Evolutionary conservation across 2,797 vertebrate species (phyloP).

Genomic region (Hippoglossus hippoglossus): DNA sequence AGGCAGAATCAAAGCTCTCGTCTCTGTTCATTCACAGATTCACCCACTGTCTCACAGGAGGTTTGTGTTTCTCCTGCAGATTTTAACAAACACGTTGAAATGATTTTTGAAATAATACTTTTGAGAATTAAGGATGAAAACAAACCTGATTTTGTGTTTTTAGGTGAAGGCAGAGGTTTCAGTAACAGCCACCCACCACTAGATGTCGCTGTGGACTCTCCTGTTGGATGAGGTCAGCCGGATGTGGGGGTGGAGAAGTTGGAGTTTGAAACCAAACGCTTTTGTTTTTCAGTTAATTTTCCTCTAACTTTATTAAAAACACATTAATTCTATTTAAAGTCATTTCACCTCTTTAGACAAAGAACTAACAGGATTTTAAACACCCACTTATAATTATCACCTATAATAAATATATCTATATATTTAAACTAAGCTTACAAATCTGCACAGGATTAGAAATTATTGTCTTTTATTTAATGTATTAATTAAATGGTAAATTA

Average conservation of each 20-base stretch:
- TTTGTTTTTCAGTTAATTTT: no score
- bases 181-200: constrained; percentile 21
- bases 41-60: no score
- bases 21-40: constrained; percentile 5
- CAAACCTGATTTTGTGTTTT: neutral
- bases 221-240: neutral
- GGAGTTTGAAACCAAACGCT: neutral
- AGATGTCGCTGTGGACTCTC: constrained; percentile 38
- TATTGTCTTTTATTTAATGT: no score
- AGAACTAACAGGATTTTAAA: no score
- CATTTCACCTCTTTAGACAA: no score
- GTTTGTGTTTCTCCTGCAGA: neutral
- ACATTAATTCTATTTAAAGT: no score
- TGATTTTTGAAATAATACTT: neutral
- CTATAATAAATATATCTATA: neutral
- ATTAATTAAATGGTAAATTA: no score
- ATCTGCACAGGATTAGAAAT: no score
- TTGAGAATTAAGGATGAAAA: neutral
- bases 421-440: no score
- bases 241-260: neutral
- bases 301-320: no score
- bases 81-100: neutral
- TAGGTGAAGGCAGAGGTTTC: neutral
- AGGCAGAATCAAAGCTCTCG: constrained; percentile 43
- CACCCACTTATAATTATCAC: neutral